A percentile compares a stretch with the other conserved stretches of the same genome.
Conservation (phyloP, 2,797 vertebrate species). For the Notolepis coatsorum region DNA sequence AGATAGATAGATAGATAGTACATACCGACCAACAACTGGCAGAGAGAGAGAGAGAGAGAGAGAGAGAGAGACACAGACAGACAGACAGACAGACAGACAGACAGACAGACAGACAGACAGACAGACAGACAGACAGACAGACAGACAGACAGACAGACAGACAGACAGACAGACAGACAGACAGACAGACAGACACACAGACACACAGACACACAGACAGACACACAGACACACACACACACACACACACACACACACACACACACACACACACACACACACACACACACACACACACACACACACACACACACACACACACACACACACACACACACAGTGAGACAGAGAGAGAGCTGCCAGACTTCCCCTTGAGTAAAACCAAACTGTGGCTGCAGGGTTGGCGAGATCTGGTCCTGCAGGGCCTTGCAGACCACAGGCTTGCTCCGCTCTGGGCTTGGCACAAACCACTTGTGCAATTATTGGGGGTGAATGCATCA, state of each 20-base stretch:
- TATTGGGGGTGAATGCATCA: conserved; percentile 45
- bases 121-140: too few species aligned
- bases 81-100: too few species aligned
- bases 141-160: not conserved
- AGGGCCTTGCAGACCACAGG: conserved; percentile 9
- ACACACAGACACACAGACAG: not conserved
- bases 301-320: not conserved
- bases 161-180: not conserved
- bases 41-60: too few species aligned
- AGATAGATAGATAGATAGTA: too few species aligned
- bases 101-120: too few species aligned
- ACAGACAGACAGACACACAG: not conserved
- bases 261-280: not conserved
- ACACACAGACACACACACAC: not conserved
- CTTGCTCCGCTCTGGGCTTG: conserved; percentile 25
- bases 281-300: not conserved
- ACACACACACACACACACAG: not conserved
- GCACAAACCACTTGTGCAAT: conserved; percentile 42
- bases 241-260: not conserved
- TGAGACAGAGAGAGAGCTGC: conserved; percentile 17
- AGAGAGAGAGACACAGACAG: too few species aligned
- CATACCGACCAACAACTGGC: too few species aligned
- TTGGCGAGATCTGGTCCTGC: conserved; percentile 61
- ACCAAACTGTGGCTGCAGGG: conserved; percentile 41
- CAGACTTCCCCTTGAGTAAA: conserved; percentile 40